Percentiles rank a stretch among this genome's conserved stretches.
Evolutionary conservation across 1,140 invertebrate genomes (phyloP).

Genomic region (Eupristina koningsbergeri): DNA sequence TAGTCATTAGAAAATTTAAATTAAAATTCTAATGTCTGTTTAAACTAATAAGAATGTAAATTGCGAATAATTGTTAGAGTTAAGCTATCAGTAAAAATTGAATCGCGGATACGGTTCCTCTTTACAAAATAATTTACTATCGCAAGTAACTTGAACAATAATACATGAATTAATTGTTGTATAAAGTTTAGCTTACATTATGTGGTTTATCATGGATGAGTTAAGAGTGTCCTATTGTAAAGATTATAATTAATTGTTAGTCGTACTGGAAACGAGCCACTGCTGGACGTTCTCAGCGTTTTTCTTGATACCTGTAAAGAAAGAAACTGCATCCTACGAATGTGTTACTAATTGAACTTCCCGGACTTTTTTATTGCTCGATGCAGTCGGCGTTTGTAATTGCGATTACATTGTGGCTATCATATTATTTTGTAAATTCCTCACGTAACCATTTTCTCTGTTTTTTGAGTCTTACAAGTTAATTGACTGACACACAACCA

Average conservation of each 20-base stretch:
- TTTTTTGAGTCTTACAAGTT: too few species aligned
- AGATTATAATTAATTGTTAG: conserved; percentile 38
- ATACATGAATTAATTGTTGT: not conserved
- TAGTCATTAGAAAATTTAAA: too few species aligned
- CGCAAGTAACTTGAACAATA: not conserved
- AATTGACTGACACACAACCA: too few species aligned
- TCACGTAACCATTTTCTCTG: not conserved
- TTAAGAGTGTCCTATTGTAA: conserved; percentile 33
- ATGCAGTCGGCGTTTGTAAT: not conserved
- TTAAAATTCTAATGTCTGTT: too few species aligned
- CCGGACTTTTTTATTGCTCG: not conserved
- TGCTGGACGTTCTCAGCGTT: not conserved
- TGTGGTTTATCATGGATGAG: too few species aligned
- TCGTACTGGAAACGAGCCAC: conserved; percentile 13
- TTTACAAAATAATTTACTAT: not conserved
- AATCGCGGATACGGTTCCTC: not conserved
- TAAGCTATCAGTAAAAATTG: too few species aligned
- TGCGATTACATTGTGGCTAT: not conserved
- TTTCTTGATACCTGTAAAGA: not conserved
- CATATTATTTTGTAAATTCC: not conserved
- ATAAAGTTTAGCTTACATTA: not conserved
- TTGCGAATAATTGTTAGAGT: too few species aligned
- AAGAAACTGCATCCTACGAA: not conserved
- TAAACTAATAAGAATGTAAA: too few species aligned
- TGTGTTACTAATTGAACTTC: conserved; percentile 37